A percentile compares a stretch with the other conserved stretches of the same genome.
These are phyloP conservation scores for Acanthurus lineatus DNA, from an alignment of 2,797 vertebrate species.

Conservation along the genomic window DNA sequence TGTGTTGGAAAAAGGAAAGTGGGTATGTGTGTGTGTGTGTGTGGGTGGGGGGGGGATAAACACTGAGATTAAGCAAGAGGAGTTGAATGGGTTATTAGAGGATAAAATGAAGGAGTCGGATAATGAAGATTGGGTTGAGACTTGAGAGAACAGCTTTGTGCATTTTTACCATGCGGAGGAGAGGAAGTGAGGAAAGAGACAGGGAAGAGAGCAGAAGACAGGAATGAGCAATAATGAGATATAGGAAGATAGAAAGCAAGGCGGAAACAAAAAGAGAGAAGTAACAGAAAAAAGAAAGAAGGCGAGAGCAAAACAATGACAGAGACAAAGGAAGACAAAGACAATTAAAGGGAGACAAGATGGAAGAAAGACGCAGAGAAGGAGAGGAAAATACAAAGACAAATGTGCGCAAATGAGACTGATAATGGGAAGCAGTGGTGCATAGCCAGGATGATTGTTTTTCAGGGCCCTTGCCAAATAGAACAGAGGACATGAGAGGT, in stretches of 20 bases:
- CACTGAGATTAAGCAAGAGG: slow-evolving; percentile 71
- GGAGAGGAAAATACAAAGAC: slow-evolving; percentile 60
- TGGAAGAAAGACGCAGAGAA: slow-evolving; percentile 44
- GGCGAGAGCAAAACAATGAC: slow-evolving; percentile 30
- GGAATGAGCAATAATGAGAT: slow-evolving; percentile 20
- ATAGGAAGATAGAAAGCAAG: slow-evolving; percentile 10
- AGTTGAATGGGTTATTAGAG: slow-evolving; percentile 80
- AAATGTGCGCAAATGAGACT: slow-evolving; percentile 78
- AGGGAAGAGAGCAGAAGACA: background rate
- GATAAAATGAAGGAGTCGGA: slow-evolving; percentile 70
- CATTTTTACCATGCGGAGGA: slow-evolving; percentile 28
- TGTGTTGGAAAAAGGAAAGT: background rate
- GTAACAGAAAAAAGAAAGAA: slow-evolving; percentile 15
- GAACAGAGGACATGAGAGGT: slow-evolving; percentile 43
- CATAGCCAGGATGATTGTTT: slow-evolving; percentile 72
- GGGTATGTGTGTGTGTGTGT: slow-evolving; percentile 13
- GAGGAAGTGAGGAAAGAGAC: slow-evolving; percentile 2
- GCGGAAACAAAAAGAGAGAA: background rate
- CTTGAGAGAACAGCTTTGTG: slow-evolving; percentile 31
- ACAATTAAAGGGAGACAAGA: slow-evolving; percentile 67
- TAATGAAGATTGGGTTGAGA: slow-evolving; percentile 77
- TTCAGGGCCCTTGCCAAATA: slow-evolving; percentile 64
- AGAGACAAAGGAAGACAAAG: slow-evolving; percentile 59
- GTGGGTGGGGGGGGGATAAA: slow-evolving; percentile 34
- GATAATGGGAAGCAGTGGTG: slow-evolving; percentile 78